Base-by-base conservation (phyloP, 2,888 invertebrate genomes). In the Drosophila pegasa region DNA sequence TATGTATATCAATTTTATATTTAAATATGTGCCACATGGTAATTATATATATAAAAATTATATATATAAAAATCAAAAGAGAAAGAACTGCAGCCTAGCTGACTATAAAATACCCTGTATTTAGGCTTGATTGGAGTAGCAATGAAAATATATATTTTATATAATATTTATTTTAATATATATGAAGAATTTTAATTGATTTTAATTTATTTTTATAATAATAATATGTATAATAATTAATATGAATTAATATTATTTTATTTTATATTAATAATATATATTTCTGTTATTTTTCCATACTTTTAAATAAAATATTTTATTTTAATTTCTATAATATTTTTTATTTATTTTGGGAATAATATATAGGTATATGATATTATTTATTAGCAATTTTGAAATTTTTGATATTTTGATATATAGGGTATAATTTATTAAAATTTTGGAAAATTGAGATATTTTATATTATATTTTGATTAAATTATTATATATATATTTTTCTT, bases 1-100 rank as follows among this genome's bases (percentile, higher is more conserved):
- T 10, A 2, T n/a, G 27, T 55, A 29, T 55, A 22, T 55, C n/a
- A n/a, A n/a, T n/a, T n/a, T n/a, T n/a, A n/a, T n/a, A 61, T 64
- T 45, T 27, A 56, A 62, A 69, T 61, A 52, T 65, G 59, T 73
- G 71, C 67, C 71, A 73, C 25, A 50, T 16, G 25, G 50, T 14
- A 55, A 48, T 43, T 16, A 16, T 16, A 43, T 29, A 16, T 27
- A 12, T 10, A 18, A 20, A 29, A 50, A 27, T 2, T 22, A 16
- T 16, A 43, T 29, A 16, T 27, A 12, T 10, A 18, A 20, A 29
- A 50, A 27, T 2, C n/a, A n/a, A n/a, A n/a, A n/a, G n/a, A 7
- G 3, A 2, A n/a, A 10, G 3, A 20, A 12, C 10, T 1, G 0
- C 1, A 27, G 12, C 4, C 4, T 7, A 16, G 0, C 2, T 10